phyloP scores from a whole-genome alignment of 2,888 invertebrate genomes.

The Agrochola lota region DNA sequence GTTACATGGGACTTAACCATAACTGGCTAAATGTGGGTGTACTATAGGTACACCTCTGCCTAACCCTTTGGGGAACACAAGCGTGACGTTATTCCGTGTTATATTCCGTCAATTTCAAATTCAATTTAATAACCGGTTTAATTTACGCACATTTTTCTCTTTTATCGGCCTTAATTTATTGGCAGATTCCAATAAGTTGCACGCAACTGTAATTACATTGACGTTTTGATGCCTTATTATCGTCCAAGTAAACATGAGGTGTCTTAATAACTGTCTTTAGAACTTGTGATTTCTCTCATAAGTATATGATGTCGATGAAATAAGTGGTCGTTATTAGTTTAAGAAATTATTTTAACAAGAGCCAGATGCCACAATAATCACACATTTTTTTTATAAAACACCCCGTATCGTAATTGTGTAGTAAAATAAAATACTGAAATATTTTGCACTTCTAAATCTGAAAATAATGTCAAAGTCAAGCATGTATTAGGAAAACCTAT shows the following conservation, averaged over 20 bases:
- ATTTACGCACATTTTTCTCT: constrained; percentile 24
- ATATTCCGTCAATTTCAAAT: background rate
- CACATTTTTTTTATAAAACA: background rate
- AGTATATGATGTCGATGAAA: background rate
- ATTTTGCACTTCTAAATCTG: background rate
- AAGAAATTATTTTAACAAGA: too few relatives aligned
- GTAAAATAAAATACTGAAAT: background rate
- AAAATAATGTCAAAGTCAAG: background rate
- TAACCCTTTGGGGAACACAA: background rate
- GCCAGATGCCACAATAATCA: background rate
- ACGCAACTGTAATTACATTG: constrained; percentile 55
- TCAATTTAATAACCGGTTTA: constrained; percentile 10
- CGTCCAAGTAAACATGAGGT: constrained; percentile 35
- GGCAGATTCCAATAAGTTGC: constrained; percentile 33
- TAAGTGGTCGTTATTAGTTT: background rate
- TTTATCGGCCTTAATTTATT: constrained; percentile 34
- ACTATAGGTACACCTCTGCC: background rate
- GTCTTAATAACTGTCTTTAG: constrained; percentile 14
- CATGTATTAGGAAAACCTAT: background rate
- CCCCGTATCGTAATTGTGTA: too few relatives aligned
- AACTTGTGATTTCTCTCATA: constrained; percentile 27
- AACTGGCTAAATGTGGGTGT: too few relatives aligned
- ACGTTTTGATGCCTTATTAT: constrained; percentile 42
- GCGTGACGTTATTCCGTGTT: background rate
- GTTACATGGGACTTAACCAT: background rate